Conservation (phyloP, 2,888 invertebrate genomes). For the Arge pagana region DNA sequence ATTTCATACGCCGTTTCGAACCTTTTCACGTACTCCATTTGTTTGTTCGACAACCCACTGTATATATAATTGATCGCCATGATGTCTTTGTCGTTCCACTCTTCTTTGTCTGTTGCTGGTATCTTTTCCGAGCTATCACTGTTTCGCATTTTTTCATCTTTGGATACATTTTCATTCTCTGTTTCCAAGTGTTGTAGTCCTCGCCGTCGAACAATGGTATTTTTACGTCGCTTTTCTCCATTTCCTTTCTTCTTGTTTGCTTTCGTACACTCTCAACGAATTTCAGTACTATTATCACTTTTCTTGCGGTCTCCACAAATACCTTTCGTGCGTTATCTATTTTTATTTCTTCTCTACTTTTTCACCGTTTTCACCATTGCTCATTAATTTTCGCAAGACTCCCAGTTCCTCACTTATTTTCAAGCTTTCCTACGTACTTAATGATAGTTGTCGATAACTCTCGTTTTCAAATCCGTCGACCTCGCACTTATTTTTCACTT, state of each 20-base stretch:
- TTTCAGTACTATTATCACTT: conserved; percentile 8
- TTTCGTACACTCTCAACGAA: conserved; percentile 8
- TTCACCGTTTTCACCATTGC: neutral
- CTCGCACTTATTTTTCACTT: too few species aligned
- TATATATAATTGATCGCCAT: conserved; percentile 23
- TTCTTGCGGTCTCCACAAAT: neutral
- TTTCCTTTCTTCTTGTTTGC: conserved; percentile 1
- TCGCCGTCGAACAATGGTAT: neutral
- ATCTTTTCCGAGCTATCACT: conserved; percentile 15
- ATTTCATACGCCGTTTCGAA: conserved; percentile 26
- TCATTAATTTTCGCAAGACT: conserved; percentile 2
- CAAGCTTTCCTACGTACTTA: too few species aligned
- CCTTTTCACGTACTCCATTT: conserved; percentile 22
- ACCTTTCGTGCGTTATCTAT: conserved; percentile 5
- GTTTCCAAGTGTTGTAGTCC: conserved; percentile 24
- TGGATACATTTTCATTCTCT: conserved; percentile 11
- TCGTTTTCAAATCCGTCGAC: too few species aligned
- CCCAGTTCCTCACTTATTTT: neutral
- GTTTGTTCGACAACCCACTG: conserved; percentile 25
- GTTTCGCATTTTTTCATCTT: conserved; percentile 20
- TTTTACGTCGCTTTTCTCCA: conserved; percentile 11
- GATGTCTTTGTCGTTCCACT: conserved; percentile 19
- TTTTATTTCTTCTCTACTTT: conserved; percentile 3
- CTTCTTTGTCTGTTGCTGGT: conserved; percentile 2
- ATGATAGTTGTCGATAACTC: too few species aligned